These are phyloP conservation scores for Malaclemys terrapin DNA, from an alignment of 2,113 vertebrate genomes.

Conservation along the genomic window DNA sequence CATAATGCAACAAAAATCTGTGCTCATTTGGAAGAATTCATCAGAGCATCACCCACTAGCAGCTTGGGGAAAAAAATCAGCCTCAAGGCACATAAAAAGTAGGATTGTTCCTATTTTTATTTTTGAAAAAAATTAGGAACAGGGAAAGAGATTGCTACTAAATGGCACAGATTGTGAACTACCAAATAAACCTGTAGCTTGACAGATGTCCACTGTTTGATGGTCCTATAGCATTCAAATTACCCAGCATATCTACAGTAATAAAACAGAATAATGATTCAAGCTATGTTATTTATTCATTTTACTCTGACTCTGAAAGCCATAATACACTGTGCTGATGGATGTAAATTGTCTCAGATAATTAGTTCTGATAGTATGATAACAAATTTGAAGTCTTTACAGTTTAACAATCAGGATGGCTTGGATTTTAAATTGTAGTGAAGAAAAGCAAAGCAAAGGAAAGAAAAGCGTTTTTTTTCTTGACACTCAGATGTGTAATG, in stretches of 20 bases:
- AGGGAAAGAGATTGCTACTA: neutral
- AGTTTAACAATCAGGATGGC: constrained; percentile 76
- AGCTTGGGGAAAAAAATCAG: neutral
- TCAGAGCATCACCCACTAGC: neutral
- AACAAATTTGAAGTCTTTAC: constrained; percentile 74
- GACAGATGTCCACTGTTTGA: constrained; percentile 75
- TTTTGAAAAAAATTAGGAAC: neutral
- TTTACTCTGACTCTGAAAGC: constrained; percentile 69
- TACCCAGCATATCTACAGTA: constrained; percentile 48
- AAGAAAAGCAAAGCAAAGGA: constrained; percentile 13
- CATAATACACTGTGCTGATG: constrained; percentile 72
- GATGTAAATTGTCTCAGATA: constrained; percentile 76
- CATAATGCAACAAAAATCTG: neutral
- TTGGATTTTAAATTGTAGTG: constrained; percentile 56
- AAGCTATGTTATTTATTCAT: constrained; percentile 75
- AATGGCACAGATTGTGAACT: constrained; percentile 61
- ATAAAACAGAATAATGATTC: constrained; percentile 73
- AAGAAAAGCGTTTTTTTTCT: neutral
- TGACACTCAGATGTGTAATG: constrained; percentile 29
- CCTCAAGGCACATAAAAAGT: neutral
- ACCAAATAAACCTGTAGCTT: constrained; percentile 42
- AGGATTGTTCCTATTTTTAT: neutral
- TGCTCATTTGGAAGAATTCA: neutral
- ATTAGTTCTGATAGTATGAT: constrained; percentile 75
- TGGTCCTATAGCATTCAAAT: constrained; percentile 55